These are phyloP conservation scores for Potamarius usumacintae DNA, from an alignment of 2,113 vertebrate genomes.

Conservation along the genomic window DNA sequence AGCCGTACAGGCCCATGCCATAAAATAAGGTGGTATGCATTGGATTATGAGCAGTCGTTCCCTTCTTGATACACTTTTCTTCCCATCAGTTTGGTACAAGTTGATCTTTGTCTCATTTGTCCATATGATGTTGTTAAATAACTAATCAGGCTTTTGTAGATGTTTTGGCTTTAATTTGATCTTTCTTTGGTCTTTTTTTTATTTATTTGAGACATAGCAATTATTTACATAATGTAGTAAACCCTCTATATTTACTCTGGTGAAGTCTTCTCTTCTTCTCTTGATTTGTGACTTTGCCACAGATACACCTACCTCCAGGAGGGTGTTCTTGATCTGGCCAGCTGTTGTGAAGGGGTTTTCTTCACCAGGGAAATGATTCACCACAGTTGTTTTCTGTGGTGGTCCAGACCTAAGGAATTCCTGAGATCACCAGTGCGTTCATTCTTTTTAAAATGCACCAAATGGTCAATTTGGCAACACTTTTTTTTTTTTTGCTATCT, in stretches of 20 bases:
- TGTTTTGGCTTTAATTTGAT: not conserved
- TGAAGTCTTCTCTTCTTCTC: not conserved
- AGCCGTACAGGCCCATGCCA: not conserved
- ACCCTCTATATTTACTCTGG: not conserved
- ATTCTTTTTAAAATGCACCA: not conserved
- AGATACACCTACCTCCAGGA: no score
- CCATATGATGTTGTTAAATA: not conserved
- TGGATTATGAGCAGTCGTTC: not conserved
- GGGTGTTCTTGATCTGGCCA: no score
- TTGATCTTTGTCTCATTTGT: not conserved
- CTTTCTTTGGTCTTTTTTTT: not conserved
- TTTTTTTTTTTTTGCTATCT: no score
- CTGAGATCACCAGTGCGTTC: not conserved
- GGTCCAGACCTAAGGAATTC: no score
- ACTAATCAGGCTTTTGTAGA: not conserved
- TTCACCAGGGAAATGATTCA: no score
- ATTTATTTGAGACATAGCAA: not conserved
- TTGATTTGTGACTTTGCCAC: not conserved
- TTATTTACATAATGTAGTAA: not conserved
- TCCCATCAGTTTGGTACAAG: not conserved
- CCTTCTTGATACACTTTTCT: not conserved
- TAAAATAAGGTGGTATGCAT: not conserved
- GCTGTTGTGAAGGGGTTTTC: no score
- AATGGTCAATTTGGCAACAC: no score
- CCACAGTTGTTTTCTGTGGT: not conserved